These are phyloP conservation scores for Drosophila rubida DNA, from an alignment of 2,888 invertebrate species.

Conservation along the genomic window DNA sequence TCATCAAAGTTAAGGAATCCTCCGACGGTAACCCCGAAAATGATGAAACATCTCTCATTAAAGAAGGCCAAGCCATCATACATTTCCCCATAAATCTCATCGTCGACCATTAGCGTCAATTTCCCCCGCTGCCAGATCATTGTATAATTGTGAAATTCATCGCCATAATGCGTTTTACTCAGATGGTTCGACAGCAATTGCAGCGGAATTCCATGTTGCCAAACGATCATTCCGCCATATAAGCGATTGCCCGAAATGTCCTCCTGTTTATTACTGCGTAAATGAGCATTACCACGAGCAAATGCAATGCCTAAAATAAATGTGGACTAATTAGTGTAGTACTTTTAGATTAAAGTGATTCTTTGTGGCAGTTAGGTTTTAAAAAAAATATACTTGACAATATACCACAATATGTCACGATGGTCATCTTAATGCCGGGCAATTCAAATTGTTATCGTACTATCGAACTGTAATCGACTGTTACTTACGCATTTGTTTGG, in stretches of 20 bases:
- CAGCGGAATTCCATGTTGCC: constrained; percentile 81
- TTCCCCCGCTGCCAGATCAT: constrained; percentile 87
- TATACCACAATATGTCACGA: neutral
- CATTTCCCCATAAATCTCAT: constrained; percentile 86
- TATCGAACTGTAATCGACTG: neutral
- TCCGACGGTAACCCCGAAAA: constrained; percentile 92
- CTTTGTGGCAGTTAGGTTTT: neutral
- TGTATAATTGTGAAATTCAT: constrained; percentile 89
- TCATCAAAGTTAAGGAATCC: constrained; percentile 90
- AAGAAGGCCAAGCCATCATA: constrained; percentile 73
- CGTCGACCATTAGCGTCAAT: constrained; percentile 85
- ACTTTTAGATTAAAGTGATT: neutral
- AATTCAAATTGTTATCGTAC: neutral
- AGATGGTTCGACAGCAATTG: constrained; percentile 66
- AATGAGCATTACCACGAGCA: constrained; percentile 88
- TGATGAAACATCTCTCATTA: constrained; percentile 89
- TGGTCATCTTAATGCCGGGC: neutral
- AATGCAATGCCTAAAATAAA: constrained; percentile 86
- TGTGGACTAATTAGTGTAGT: neutral
- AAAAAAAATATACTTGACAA: neutral
- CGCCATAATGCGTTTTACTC: constrained; percentile 85
- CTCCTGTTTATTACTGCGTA: constrained; percentile 62
- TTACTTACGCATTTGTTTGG: constrained; percentile 86
- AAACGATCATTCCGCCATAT: constrained; percentile 80
- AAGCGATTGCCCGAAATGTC: constrained; percentile 79